phyloP scores from a whole-genome alignment of 1,140 invertebrate species.

The Brachystomella parvula region DNA sequence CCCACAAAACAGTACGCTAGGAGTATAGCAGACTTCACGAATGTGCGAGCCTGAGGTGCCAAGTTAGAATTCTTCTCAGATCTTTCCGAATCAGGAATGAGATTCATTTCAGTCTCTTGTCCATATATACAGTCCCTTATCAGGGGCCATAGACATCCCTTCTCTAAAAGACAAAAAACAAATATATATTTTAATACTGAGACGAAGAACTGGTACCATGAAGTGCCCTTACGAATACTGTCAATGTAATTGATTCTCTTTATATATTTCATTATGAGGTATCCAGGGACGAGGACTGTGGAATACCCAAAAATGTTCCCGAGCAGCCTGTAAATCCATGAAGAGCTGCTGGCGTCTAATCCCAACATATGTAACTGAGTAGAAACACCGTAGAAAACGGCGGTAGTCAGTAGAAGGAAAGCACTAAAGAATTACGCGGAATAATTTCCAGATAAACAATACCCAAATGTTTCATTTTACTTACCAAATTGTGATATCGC shows the following conservation, averaged over 20 bases:
- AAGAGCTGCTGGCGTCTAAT: constrained; percentile 39
- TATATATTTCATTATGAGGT: constrained; percentile 74
- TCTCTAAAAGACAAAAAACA: constrained; percentile 41
- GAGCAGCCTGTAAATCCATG: constrained; percentile 65
- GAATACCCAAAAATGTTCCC: constrained; percentile 82
- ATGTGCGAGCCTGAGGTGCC: constrained; percentile 41
- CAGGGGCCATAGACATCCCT: constrained; percentile 49
- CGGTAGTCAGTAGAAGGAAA: background rate
- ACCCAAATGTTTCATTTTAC: background rate
- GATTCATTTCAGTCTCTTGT: constrained; percentile 41
- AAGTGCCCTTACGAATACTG: constrained; percentile 55
- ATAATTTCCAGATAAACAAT: background rate
- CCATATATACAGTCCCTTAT: constrained; percentile 59
- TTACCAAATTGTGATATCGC: constrained; percentile 27
- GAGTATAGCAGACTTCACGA: constrained; percentile 49
- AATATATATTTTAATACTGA: background rate
- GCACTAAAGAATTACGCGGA: background rate
- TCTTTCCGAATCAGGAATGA: constrained; percentile 20
- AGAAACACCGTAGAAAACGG: constrained; percentile 48
- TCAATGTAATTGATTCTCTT: constrained; percentile 71
- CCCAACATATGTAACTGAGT: constrained; percentile 48
- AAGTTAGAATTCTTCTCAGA: constrained; percentile 23
- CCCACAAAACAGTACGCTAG: constrained; percentile 75
- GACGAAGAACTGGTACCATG: background rate
- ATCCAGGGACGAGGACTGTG: constrained; percentile 77